A percentile compares a stretch with the other conserved stretches of the same genome.
phyloP scores from a whole-genome alignment of 1,140 invertebrate genomes.

The Magallana ariakensis region DNA sequence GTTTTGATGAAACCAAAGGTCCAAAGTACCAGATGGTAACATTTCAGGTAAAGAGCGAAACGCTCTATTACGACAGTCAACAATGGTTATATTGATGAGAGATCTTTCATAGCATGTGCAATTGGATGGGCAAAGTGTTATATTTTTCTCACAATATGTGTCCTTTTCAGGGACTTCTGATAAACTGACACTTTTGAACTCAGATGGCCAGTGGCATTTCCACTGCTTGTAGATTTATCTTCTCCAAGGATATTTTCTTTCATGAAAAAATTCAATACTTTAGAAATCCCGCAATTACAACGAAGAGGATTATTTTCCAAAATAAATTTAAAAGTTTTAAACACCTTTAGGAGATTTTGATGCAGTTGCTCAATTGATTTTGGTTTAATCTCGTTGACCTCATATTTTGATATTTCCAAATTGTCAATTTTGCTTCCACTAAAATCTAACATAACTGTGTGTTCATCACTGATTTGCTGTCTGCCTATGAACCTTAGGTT shows the following conservation, averaged over 20 bases:
- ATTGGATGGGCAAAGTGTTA: slow-evolving; percentile 54
- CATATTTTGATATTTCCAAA: slow-evolving; percentile 31
- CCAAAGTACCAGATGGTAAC: slow-evolving; percentile 57
- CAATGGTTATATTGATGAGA: slow-evolving; percentile 56
- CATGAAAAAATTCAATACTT: slow-evolving; percentile 43
- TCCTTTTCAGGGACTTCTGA: slow-evolving; percentile 56
- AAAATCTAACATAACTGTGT: slow-evolving; percentile 57
- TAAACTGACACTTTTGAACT: slow-evolving; percentile 53
- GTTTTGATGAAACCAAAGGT: slow-evolving; percentile 68
- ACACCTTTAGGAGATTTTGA: slow-evolving; percentile 47
- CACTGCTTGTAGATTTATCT: slow-evolving; percentile 66
- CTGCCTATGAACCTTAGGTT: slow-evolving; percentile 46
- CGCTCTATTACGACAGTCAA: slow-evolving; percentile 61
- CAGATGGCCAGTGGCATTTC: slow-evolving; percentile 61
- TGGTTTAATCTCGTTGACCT: not conserved
- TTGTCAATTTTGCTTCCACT: slow-evolving; percentile 52
- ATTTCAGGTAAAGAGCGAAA: slow-evolving; percentile 51
- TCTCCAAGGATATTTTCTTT: slow-evolving; percentile 47
- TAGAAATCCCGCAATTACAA: slow-evolving; percentile 67
- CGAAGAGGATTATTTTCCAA: slow-evolving; percentile 57
- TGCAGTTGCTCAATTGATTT: slow-evolving; percentile 20
- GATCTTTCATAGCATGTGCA: slow-evolving; percentile 64
- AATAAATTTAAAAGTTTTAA: slow-evolving; percentile 62
- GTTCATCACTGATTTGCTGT: slow-evolving; percentile 23
- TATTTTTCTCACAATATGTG: slow-evolving; percentile 61